These are phyloP conservation scores for Heloderma charlesbogerti DNA, from an alignment of 2,113 vertebrate genomes.

Conservation along the genomic window DNA sequence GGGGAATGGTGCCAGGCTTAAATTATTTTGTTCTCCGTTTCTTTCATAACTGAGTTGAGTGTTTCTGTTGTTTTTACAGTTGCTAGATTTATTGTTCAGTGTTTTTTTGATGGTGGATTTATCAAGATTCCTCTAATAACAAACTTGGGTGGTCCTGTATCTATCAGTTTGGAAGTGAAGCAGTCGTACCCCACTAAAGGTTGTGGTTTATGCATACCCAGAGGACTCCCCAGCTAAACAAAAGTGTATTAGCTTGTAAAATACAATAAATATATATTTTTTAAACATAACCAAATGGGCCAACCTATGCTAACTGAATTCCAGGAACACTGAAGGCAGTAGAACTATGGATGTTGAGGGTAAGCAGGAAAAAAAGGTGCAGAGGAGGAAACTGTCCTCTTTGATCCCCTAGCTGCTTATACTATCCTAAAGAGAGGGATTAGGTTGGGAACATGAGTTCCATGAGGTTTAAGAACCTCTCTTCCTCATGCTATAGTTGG, in stretches of 20 bases:
- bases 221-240: not conserved
- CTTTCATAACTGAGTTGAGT: not conserved
- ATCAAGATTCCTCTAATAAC: not conserved
- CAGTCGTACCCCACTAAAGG: not conserved
- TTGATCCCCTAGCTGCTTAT: not conserved
- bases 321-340: not conserved
- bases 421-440: too few relatives aligned
- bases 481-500: not conserved
- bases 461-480: not conserved
- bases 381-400: not conserved
- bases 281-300: not conserved
- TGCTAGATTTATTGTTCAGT: too few relatives aligned
- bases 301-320: not conserved
- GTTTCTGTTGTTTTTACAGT: too few relatives aligned
- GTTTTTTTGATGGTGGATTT: too few relatives aligned
- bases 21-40: not conserved
- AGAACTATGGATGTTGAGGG: not conserved
- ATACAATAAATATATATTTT: not conserved
- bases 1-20: not conserved
- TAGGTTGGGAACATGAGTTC: not conserved
- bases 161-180: not conserved
- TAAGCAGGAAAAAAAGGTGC: not conserved
- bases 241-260: not conserved
- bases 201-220: not conserved
- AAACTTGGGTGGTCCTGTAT: not conserved